Evolutionary conservation across 2,113 vertebrate species (phyloP), one percentile per base, ranked within the genome.

Genomic region (Dascyllus trimaculatus): DNA sequence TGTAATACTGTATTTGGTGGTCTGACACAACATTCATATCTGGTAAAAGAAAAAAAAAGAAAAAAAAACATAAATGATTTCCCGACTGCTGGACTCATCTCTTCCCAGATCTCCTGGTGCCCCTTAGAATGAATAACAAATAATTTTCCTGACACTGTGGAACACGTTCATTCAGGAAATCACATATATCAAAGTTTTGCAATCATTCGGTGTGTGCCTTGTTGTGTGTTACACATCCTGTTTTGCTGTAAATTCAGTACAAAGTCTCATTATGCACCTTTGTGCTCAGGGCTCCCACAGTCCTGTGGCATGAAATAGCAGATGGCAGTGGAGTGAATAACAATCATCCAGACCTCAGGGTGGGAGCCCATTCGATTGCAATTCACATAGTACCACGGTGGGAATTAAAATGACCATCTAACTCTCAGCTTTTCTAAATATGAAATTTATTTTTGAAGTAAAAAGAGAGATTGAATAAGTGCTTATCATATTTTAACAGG

Each of bases 391-490:
- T 59, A 64, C 60, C 32, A 45, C 58, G 11, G 53, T 54, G 75
- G 70, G 65, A 85, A 82, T 85, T 69, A 78, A 87, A 88, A 82
- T 86, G 65, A 79, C 78, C 75, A 78, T 88, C 85, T 85, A 83
- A 73, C 57, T 67, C 26, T 54, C 60, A 78, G 68, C 9, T 53
- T 84, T 46, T 81, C 62, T 49, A 62, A 76, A 80, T 46, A 19
- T 77, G 17, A 80, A 71, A 77, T 80, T 8, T 73, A 26, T n/a
- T 68, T 48, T 5, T 43, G 22, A 45, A 18, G 38, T 43, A 62
- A 11, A 51, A 11, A 5, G 22, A 24, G 9, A 57, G 60, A 17
- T 6, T 4, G 22, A 26, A 13, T 5, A 38, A 48, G 13, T 18
- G 29, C 18, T 56, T 73, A 71, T 86, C 3, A 13, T 46, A 14